These are phyloP conservation scores for Nematolebias whitei DNA, from an alignment of 2,113 vertebrate genomes.

Conservation along the genomic window DNA sequence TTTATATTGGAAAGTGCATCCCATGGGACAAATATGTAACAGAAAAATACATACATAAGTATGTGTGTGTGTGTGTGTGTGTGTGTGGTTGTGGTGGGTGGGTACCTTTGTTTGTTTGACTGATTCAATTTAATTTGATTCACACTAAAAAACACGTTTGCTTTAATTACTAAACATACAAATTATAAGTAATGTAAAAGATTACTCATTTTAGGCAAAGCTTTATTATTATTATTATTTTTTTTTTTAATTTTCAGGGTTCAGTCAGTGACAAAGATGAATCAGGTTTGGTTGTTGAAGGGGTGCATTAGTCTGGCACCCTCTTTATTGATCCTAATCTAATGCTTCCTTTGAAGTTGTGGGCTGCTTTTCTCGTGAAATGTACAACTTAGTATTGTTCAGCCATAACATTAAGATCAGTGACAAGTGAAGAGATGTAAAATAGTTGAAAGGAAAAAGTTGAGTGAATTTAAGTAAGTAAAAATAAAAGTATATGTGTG, in stretches of 20 bases:
- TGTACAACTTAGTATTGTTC: not conserved
- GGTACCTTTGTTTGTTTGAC: no score
- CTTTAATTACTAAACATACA: not conserved
- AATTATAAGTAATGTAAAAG: not conserved
- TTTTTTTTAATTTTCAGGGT: not conserved
- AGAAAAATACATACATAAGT: no score
- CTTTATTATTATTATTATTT: no score
- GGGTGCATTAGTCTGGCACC: slow-evolving; percentile 10
- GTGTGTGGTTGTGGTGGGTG: no score
- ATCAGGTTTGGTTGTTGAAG: slow-evolving; percentile 8
- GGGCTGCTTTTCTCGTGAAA: slow-evolving; percentile 13
- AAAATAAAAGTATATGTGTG: not conserved
- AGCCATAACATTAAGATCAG: not conserved
- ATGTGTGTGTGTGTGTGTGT: no score
- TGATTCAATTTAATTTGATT: no score
- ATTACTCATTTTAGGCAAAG: slow-evolving; percentile 5
- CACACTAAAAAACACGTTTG: no score
- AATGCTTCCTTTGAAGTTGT: slow-evolving; percentile 1
- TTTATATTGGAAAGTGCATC: no score
- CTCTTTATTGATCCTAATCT: slow-evolving; percentile 22
- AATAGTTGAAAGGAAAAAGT: not conserved
- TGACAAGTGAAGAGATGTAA: slow-evolving; percentile 2
- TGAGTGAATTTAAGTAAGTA: not conserved
- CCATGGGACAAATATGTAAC: no score
- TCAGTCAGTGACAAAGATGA: slow-evolving; percentile 24